These are phyloP conservation scores for Polypedilum pembai DNA, from an alignment of 1,140 invertebrate genomes.

Conservation along the genomic window DNA sequence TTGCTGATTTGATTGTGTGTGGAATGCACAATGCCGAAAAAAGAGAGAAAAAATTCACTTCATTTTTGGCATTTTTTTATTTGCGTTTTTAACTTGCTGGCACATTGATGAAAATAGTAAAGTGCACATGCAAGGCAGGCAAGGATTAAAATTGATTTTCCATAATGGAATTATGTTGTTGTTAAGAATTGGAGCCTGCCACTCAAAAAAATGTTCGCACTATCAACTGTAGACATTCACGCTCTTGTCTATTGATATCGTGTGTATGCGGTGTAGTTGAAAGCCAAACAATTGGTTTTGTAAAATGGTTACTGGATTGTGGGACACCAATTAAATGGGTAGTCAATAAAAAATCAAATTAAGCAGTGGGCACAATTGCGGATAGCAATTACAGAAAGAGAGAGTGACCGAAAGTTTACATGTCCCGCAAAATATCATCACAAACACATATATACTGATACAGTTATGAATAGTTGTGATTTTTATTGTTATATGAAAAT, in stretches of 20 bases:
- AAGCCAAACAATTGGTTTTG: constrained; percentile 22
- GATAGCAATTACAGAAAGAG: background rate
- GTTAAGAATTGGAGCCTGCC: background rate
- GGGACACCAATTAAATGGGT: constrained; percentile 13
- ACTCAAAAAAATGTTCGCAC: background rate
- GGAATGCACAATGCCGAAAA: constrained; percentile 16
- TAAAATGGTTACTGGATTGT: constrained; percentile 6
- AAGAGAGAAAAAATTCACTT: constrained; percentile 3
- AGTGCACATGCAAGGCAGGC: background rate
- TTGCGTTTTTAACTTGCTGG: background rate
- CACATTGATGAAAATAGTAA: background rate
- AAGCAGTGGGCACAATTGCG: constrained; percentile 3
- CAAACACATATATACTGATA: too few relatives aligned
- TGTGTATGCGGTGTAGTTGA: background rate
- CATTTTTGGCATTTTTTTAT: constrained; percentile 1
- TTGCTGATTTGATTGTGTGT: constrained; percentile 12
- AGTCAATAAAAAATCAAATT: constrained; percentile 24
- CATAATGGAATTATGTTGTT: constrained; percentile 11
- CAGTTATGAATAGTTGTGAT: too few relatives aligned
- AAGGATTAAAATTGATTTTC: background rate
- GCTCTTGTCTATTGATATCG: background rate
- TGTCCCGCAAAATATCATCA: background rate
- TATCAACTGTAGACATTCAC: background rate
- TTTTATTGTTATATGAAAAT: too few relatives aligned
- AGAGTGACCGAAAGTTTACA: background rate